A percentile compares a stretch with the other conserved stretches of the same genome.
Evolutionary conservation across 2,888 invertebrate genomes (phyloP).

Genomic region (Erebia palarica): DNA sequence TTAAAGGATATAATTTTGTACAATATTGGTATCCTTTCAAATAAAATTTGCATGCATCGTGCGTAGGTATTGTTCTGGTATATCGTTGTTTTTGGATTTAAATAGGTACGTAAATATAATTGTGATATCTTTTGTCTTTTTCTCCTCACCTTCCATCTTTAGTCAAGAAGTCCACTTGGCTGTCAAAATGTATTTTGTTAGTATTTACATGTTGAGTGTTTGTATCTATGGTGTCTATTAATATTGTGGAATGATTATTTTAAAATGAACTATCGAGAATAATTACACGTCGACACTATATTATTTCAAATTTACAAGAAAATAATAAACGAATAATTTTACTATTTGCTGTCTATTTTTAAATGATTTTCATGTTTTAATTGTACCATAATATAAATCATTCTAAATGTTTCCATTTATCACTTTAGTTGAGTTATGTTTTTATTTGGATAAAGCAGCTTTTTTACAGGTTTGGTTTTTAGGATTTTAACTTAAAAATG

Average conservation of each 20-base stretch:
- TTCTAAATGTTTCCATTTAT: too few species aligned
- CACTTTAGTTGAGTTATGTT: too few species aligned
- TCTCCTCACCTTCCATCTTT: slow-evolving; percentile 61
- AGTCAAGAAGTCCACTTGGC: slow-evolving; percentile 67
- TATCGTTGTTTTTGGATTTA: slow-evolving; percentile 33
- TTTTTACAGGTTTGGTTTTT: too few species aligned
- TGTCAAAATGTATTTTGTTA: slow-evolving; percentile 67
- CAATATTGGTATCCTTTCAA: slow-evolving; percentile 22
- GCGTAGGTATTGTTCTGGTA: slow-evolving; percentile 45
- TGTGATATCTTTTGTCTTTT: slow-evolving; percentile 40
- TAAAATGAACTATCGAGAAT: neutral
- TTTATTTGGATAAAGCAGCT: too few species aligned
- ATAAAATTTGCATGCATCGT: slow-evolving; percentile 56
- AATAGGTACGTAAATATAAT: slow-evolving; percentile 29
- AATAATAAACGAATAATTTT: too few species aligned
- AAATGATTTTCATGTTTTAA: too few species aligned
- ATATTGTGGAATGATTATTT: neutral
- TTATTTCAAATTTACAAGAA: too few species aligned
- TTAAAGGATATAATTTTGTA: slow-evolving; percentile 21
- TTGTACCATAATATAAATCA: too few species aligned
- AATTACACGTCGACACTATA: neutral
- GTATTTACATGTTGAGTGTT: slow-evolving; percentile 48
- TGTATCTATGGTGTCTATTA: slow-evolving; percentile 12
- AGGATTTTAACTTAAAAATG: too few species aligned
- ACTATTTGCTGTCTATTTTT: too few species aligned